Evolutionary conservation across 2,113 vertebrate species (phyloP), one percentile per base, ranked within the genome.

Genomic region (Otus sunia): DNA sequence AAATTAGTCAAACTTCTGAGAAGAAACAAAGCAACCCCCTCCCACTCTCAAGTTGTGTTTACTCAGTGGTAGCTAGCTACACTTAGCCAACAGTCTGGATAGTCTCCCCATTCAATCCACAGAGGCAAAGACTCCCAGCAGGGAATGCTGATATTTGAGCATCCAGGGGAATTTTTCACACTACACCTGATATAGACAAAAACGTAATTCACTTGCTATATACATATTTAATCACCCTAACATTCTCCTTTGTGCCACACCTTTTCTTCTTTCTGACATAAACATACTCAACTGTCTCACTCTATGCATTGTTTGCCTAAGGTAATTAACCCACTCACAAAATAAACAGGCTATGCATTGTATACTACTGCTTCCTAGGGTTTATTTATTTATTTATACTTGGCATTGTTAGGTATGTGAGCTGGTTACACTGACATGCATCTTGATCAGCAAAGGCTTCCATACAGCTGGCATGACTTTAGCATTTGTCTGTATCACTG

Each of bases 391-490:
- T 62, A 92, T 17, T 62, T 59, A 88, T 16, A 96, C 90, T 87
- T 50, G 79, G 79, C 37, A 49, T 15, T 81, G 68, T 25, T 91
- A 55, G 69, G 27, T 64, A 56, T 18, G 32, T 59, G 62, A 67
- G 64, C 60, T 88, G 49, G 59, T 78, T 89, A 71, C 45, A 86
- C 5, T 22, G 63, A 67, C 50, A 82, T 81, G 74, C 6, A 22
- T 10, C 47, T 50, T 60, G 45, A 36, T 43, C 27, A 58, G 49
- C 52, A 86, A 90, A 93, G 86, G 47, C 62, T 93, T 97, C 92
- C 97, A 96, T 25, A 97, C 95, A 72, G 98, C 97, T 50, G 96
- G 71, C 82, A 98, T 50, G 8, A 97, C 96, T 94, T 98, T 79
- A 64, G 97, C 76, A 50, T 97, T 98, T 89, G 98, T 98, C 83